These are phyloP conservation scores for Glomeris maerens DNA, from an alignment of 1,140 invertebrate genomes.

Conservation along the genomic window DNA sequence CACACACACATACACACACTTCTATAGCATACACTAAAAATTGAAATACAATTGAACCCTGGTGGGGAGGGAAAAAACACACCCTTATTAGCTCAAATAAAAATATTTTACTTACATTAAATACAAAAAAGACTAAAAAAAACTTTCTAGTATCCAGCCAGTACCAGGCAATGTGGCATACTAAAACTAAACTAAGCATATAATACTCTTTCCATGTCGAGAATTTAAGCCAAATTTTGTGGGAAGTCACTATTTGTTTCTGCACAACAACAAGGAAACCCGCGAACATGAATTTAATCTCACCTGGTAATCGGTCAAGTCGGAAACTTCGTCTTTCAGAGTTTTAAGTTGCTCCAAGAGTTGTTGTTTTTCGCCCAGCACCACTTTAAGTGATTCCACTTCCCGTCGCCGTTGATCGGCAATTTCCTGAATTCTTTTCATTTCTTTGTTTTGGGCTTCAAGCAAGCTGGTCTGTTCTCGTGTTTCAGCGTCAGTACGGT, in stretches of 20 bases:
- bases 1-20: constrained; percentile 23
- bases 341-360: constrained; percentile 24
- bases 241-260: neutral
- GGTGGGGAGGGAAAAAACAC: too few relatives aligned
- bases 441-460: constrained; percentile 15
- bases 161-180: constrained; percentile 6
- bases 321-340: constrained; percentile 24
- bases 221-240: neutral
- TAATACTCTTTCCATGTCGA: neutral
- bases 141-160: constrained; percentile 29
- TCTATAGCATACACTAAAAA: too few relatives aligned
- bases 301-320: constrained; percentile 28
- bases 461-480: neutral
- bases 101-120: too few relatives aligned
- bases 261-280: neutral
- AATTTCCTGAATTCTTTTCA: constrained; percentile 16
- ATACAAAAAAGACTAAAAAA: constrained; percentile 29
- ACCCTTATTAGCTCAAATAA: too few relatives aligned
- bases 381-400: constrained; percentile 14
- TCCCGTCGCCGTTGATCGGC: constrained; percentile 16
- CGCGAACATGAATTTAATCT: too few relatives aligned
- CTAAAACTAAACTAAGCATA: neutral
- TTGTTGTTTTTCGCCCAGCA: constrained; percentile 21
- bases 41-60: too few relatives aligned
- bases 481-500: constrained; percentile 4